phyloP scores from a whole-genome alignment of 1,140 invertebrate genomes.

The Chlorops oryzae region DNA sequence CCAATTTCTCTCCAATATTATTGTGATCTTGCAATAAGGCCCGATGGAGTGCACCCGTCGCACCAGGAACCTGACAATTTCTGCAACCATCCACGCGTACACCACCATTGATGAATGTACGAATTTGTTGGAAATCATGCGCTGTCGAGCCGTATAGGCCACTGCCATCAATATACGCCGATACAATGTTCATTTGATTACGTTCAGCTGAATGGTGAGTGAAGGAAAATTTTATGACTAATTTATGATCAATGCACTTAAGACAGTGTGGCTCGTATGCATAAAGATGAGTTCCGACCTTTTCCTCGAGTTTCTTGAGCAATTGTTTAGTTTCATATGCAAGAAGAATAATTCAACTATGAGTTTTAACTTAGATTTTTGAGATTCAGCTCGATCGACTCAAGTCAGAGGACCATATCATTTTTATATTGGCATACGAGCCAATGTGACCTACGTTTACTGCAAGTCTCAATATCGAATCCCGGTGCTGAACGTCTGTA shows the following conservation, averaged over 20 bases:
- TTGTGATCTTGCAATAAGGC: slow-evolving; percentile 76
- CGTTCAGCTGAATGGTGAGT: slow-evolving; percentile 52
- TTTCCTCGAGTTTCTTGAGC: too few relatives aligned
- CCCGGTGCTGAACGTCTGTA: slow-evolving; percentile 70
- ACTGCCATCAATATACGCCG: slow-evolving; percentile 80
- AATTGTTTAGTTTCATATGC: too few relatives aligned
- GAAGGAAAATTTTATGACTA: background rate
- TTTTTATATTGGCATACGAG: too few relatives aligned
- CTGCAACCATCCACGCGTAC: slow-evolving; percentile 60
- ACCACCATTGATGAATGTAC: slow-evolving; percentile 69
- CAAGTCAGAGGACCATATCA: too few relatives aligned
- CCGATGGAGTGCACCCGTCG: slow-evolving; percentile 60
- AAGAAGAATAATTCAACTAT: background rate
- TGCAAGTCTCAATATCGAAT: slow-evolving; percentile 58
- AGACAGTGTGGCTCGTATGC: too few relatives aligned
- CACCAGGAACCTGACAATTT: slow-evolving; percentile 41
- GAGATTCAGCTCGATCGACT: too few relatives aligned
- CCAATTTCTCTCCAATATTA: slow-evolving; percentile 66
- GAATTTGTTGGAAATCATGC: slow-evolving; percentile 58
- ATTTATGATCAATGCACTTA: background rate
- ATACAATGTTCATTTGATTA: slow-evolving; percentile 83
- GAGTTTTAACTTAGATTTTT: too few relatives aligned
- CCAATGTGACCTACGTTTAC: slow-evolving; percentile 55
- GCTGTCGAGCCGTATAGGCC: slow-evolving; percentile 76
- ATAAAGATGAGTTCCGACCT: too few relatives aligned